Conservation (phyloP, 2,888 invertebrate species). For the Leucophenga maculata region DNA sequence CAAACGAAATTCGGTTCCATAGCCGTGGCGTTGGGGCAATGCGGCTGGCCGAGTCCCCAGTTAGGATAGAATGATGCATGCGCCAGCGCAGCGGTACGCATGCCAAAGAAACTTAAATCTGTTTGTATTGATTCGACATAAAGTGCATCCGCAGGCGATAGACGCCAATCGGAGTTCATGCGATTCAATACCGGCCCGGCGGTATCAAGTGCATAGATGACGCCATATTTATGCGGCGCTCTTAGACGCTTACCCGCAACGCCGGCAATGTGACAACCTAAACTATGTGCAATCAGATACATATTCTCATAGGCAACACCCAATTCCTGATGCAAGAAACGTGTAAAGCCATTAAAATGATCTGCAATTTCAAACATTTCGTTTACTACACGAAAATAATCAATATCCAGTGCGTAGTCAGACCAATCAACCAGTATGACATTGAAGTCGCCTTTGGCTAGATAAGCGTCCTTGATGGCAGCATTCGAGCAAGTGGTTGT, state of each 20-base stretch:
- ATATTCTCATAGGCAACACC: constrained; percentile 42
- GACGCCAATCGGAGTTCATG: constrained; percentile 41
- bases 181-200: constrained; percentile 55
- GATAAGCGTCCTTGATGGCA: constrained; percentile 54
- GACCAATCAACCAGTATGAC: constrained; percentile 60
- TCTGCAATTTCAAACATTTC: constrained; percentile 50
- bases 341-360: constrained; percentile 52
- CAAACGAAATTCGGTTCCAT: constrained; percentile 53
- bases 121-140: constrained; percentile 69
- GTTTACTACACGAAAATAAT: constrained; percentile 50
- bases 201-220: constrained; percentile 65
- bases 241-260: constrained; percentile 53
- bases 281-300: constrained; percentile 63
- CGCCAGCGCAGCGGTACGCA: constrained; percentile 49
- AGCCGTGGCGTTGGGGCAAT: constrained; percentile 55
- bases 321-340: constrained; percentile 46
- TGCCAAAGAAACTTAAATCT: constrained; percentile 55
- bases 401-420: constrained; percentile 49
- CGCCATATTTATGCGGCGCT: constrained; percentile 49
- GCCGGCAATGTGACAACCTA: constrained; percentile 65
- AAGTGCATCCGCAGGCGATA: constrained; percentile 58
- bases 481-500: constrained; percentile 53
- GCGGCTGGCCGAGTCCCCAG: constrained; percentile 61
- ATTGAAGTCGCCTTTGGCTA: constrained; percentile 54
- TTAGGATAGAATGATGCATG: constrained; percentile 68